phyloP scores from a whole-genome alignment of 1,140 invertebrate genomes.

The Matsumurasca onukii region DNA sequence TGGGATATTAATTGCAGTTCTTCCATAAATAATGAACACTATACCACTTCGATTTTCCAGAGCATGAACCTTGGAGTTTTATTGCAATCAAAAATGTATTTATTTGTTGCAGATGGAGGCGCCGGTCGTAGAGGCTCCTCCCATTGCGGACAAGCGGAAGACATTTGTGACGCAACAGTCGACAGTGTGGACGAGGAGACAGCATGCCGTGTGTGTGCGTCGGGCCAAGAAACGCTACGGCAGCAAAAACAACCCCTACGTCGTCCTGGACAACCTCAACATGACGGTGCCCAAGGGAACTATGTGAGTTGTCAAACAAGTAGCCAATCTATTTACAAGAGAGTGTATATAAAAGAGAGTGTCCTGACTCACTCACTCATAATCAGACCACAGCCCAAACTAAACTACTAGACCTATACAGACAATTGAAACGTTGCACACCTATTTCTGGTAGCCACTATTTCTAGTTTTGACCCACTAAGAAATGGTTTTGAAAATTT shows the following conservation, averaged over 20 bases:
- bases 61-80: no score
- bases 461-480: no score
- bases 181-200: slow-evolving; percentile 44
- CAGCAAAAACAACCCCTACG: slow-evolving; percentile 43
- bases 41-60: no score
- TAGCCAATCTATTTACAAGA: background rate
- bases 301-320: slow-evolving; percentile 53
- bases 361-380: no score
- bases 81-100: no score
- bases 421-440: background rate
- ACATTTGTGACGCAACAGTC: slow-evolving; percentile 42
- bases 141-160: slow-evolving; percentile 11
- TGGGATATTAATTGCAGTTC: no score
- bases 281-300: slow-evolving; percentile 56
- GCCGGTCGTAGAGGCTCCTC: no score
- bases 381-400: no score
- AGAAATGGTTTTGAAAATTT: no score
- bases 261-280: slow-evolving; percentile 53
- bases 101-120: no score
- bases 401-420: background rate
- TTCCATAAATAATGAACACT: no score
- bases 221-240: slow-evolving; percentile 54
- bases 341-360: no score
- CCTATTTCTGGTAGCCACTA: background rate
- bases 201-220: slow-evolving; percentile 49